These are phyloP conservation scores for Drosophila robusta DNA, from an alignment of 2,888 invertebrate species.

Conservation along the genomic window DNA sequence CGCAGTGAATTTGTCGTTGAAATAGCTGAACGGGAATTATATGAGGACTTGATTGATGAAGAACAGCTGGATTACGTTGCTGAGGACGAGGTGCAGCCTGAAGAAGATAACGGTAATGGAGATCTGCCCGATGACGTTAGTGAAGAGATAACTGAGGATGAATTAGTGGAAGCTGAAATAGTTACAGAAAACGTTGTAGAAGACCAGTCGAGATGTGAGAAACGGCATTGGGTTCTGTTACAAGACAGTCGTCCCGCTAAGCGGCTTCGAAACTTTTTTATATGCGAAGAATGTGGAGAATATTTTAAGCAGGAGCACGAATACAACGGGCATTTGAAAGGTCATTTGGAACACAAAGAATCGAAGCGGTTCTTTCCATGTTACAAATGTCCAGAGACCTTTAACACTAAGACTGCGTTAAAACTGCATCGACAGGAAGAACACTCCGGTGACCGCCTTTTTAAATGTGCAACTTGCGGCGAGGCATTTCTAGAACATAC, in stretches of 20 bases:
- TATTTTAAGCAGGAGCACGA: constrained; percentile 31
- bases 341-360: constrained; percentile 25
- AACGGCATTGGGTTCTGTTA: constrained; percentile 34
- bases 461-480: constrained; percentile 48
- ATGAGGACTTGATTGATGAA: constrained; percentile 61
- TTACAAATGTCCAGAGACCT: constrained; percentile 31
- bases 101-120: neutral
- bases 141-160: neutral
- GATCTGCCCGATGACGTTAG: neutral
- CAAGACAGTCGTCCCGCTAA: constrained; percentile 38
- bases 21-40: constrained; percentile 25
- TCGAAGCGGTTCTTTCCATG: constrained; percentile 55
- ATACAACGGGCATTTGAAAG: constrained; percentile 41
- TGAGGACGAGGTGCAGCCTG: constrained; percentile 1
- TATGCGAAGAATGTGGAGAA: constrained; percentile 62
- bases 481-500: constrained; percentile 49
- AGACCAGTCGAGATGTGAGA: constrained; percentile 5
- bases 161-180: neutral
- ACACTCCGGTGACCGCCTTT: constrained; percentile 38
- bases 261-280: constrained; percentile 60
- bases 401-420: constrained; percentile 36
- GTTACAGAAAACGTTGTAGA: neutral
- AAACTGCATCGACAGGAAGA: constrained; percentile 26
- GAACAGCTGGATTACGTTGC: constrained; percentile 38
- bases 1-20: neutral